phyloP scores from a whole-genome alignment of 2,797 vertebrate genomes.

The Acrossocheilus wenchowensis region DNA sequence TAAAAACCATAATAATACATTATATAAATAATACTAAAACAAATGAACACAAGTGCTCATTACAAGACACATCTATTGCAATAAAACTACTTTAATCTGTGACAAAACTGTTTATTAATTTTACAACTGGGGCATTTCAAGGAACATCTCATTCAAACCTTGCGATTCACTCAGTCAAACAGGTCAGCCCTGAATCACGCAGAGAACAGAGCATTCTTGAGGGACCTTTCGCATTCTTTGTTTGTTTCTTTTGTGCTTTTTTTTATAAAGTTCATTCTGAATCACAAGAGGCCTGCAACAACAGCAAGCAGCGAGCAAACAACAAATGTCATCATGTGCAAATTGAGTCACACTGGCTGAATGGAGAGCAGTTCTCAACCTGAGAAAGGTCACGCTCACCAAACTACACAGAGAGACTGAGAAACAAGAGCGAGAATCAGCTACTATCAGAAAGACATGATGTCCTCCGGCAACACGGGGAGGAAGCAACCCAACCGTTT shows the following conservation, averaged over 20 bases:
- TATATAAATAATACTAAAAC: background rate
- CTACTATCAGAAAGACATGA: conserved; percentile 19
- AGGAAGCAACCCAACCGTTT: conserved; percentile 27
- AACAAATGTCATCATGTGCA: conserved; percentile 64
- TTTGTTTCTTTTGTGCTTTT: background rate
- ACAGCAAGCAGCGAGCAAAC: conserved; percentile 38
- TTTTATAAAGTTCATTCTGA: conserved; percentile 15
- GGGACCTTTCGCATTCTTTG: conserved; percentile 1
- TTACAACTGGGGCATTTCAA: background rate
- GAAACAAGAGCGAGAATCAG: conserved; percentile 29
- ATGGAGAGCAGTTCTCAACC: conserved; percentile 38
- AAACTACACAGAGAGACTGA: conserved; percentile 37
- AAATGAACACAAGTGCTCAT: background rate
- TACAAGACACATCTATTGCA: background rate
- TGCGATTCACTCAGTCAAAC: background rate
- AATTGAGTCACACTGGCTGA: conserved; percentile 56
- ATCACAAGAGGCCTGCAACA: conserved; percentile 47
- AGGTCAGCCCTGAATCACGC: background rate
- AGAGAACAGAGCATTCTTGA: background rate
- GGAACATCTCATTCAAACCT: background rate
- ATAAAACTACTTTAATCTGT: background rate
- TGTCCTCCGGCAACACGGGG: conserved; percentile 15
- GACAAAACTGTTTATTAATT: background rate
- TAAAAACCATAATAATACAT: background rate
- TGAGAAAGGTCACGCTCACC: conserved; percentile 58